These are phyloP conservation scores for Encarsia formosa DNA, from an alignment of 2,888 invertebrate genomes.

Conservation along the genomic window DNA sequence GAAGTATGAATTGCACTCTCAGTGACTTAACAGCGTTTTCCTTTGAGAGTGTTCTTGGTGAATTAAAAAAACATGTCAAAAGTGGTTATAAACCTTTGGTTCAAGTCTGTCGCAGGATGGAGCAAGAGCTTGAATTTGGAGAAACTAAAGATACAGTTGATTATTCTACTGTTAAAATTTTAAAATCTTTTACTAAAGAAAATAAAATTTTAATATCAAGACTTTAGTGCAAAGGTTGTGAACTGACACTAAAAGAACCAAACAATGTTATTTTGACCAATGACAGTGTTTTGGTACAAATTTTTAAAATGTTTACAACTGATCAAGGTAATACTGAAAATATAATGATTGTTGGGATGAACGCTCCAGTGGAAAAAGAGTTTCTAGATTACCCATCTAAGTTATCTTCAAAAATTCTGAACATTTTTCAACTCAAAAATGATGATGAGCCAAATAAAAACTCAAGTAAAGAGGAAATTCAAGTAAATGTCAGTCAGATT, in stretches of 20 bases:
- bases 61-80: neutral
- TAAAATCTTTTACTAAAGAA: neutral
- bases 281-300: constrained; percentile 29
- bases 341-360: too few relatives aligned
- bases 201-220: neutral
- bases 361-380: too few relatives aligned
- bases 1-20: neutral
- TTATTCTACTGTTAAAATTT: neutral
- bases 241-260: neutral
- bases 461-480: too few relatives aligned
- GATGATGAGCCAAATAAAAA: too few relatives aligned
- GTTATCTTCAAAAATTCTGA: too few relatives aligned
- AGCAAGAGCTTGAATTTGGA: neutral
- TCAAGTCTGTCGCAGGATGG: neutral
- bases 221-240: neutral
- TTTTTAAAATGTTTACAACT: too few relatives aligned
- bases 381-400: too few relatives aligned
- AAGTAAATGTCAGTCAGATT: too few relatives aligned
- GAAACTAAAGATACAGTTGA: neutral
- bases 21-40: neutral
- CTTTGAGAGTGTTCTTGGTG: neutral
- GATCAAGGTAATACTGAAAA: too few relatives aligned
- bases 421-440: too few relatives aligned
- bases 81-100: neutral
- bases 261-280: neutral